Conservation (phyloP, 2,888 invertebrate species). For the Trachelus troglodyta region DNA sequence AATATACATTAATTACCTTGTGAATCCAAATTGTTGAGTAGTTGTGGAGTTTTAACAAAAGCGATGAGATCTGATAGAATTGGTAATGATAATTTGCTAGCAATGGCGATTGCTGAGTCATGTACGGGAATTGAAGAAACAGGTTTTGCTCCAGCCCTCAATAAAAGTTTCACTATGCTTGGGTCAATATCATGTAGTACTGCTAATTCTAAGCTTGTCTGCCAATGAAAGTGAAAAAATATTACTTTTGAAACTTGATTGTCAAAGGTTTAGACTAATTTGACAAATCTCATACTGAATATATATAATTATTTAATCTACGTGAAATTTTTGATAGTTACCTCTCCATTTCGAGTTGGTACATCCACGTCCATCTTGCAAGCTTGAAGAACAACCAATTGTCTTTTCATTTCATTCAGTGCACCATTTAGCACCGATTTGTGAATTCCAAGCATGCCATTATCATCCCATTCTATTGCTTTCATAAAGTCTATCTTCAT, state of each 20-base stretch:
- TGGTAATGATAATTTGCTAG: conserved; percentile 44
- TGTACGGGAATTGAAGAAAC: conserved; percentile 32
- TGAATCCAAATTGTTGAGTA: conserved; percentile 42
- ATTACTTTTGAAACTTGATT: background rate
- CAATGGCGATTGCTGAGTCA: conserved; percentile 54
- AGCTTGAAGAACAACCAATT: conserved; percentile 44
- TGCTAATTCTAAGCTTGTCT: conserved; percentile 59
- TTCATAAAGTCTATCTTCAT: conserved; percentile 44
- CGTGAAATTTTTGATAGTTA: conserved; percentile 25
- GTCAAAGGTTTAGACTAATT: background rate
- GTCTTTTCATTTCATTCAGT: conserved; percentile 36
- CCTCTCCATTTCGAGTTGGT: conserved; percentile 41
- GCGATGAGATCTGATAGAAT: conserved; percentile 40
- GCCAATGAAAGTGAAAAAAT: conserved; percentile 15
- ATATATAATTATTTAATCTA: background rate
- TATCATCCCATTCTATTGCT: conserved; percentile 38
- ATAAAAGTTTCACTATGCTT: conserved; percentile 44
- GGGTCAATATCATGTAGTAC: conserved; percentile 37
- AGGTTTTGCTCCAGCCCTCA: conserved; percentile 52
- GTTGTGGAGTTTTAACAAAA: conserved; percentile 23
- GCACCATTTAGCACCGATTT: conserved; percentile 45
- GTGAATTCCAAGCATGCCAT: conserved; percentile 54
- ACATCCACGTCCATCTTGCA: conserved; percentile 43
- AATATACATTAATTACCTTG: conserved; percentile 35
- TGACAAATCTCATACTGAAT: background rate